Evolutionary conservation across 2,888 invertebrate genomes (phyloP).

Genomic region (Choreutis nemorana): DNA sequence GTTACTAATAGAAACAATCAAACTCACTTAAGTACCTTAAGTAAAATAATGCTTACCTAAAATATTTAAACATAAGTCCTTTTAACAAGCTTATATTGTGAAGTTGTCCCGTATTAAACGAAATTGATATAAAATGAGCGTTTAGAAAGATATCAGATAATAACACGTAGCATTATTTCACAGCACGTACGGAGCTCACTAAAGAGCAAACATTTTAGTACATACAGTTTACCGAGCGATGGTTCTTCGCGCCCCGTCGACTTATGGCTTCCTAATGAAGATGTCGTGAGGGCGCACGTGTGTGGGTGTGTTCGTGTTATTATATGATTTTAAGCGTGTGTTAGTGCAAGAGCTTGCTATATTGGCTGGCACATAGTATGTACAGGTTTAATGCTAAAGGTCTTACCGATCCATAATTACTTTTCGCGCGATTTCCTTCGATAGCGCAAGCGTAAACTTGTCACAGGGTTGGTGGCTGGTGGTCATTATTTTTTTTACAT

Average conservation of each 20-base stretch:
- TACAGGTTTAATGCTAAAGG: slow-evolving; percentile 40
- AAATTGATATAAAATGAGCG: no score
- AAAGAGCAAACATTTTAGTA: slow-evolving; percentile 27
- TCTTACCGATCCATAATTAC: slow-evolving; percentile 53
- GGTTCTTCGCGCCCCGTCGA: slow-evolving; percentile 28
- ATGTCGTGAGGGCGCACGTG: slow-evolving; percentile 23
- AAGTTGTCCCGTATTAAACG: no score
- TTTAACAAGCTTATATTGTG: no score
- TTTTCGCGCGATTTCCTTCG: slow-evolving; percentile 49
- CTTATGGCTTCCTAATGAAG: slow-evolving; percentile 57
- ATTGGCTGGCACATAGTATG: slow-evolving; percentile 10
- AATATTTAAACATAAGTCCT: no score
- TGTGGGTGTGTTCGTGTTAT: slow-evolving; percentile 12
- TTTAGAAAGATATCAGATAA: no score
- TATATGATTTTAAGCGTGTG: slow-evolving; percentile 11
- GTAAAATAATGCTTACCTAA: not conserved
- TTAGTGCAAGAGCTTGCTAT: slow-evolving; percentile 2
- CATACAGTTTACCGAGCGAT: slow-evolving; percentile 24
- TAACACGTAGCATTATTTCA: slow-evolving; percentile 15
- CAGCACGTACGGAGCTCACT: slow-evolving; percentile 19
- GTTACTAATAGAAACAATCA: slow-evolving; percentile 18
- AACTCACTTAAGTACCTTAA: not conserved
- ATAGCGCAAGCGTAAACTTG: slow-evolving; percentile 36
- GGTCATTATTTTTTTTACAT: no score
- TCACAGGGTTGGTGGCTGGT: slow-evolving; percentile 25